phyloP scores from a whole-genome alignment of 2,113 vertebrate genomes.

The Epinephelus fuscoguttatus region DNA sequence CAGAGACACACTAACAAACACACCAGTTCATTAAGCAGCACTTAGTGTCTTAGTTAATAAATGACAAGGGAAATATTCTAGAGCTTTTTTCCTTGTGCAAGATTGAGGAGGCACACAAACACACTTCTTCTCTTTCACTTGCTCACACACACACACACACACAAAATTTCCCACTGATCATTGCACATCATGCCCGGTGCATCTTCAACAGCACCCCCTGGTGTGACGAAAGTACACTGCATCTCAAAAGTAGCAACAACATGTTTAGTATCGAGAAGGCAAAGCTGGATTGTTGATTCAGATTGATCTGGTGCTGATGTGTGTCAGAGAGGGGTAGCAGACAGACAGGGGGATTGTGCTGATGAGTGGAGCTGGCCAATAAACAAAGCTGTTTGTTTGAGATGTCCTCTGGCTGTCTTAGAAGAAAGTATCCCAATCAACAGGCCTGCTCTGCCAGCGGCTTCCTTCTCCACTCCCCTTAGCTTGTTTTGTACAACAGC shows the following conservation, averaged over 20 bases:
- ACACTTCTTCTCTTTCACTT: background rate
- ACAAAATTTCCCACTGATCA: slow-evolving; percentile 9
- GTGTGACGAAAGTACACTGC: slow-evolving; percentile 46
- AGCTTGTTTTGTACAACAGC: slow-evolving; percentile 32
- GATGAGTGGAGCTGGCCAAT: slow-evolving; percentile 37
- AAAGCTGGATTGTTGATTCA: background rate
- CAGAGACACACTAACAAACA: slow-evolving; percentile 56
- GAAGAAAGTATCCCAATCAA: slow-evolving; percentile 7
- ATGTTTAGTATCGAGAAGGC: background rate
- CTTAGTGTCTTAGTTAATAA: slow-evolving; percentile 73
- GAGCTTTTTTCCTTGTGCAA: slow-evolving; percentile 34
- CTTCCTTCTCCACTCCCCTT: background rate
- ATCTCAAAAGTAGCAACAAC: background rate
- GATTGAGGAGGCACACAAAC: slow-evolving; percentile 21
- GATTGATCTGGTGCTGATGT: slow-evolving; percentile 37
- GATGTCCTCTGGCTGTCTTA: slow-evolving; percentile 30
- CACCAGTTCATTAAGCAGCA: slow-evolving; percentile 60
- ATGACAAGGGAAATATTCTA: slow-evolving; percentile 49
- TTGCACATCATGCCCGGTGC: slow-evolving; percentile 12
- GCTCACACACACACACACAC: background rate
- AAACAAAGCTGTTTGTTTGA: slow-evolving; percentile 59
- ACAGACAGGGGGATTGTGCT: slow-evolving; percentile 47
- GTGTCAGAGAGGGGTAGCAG: slow-evolving; percentile 33
- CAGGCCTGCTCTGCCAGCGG: slow-evolving; percentile 11
- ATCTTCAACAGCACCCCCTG: slow-evolving; percentile 73